These are phyloP conservation scores for Clarias gariepinus DNA, from an alignment of 2,113 vertebrate species.

Conservation along the genomic window DNA sequence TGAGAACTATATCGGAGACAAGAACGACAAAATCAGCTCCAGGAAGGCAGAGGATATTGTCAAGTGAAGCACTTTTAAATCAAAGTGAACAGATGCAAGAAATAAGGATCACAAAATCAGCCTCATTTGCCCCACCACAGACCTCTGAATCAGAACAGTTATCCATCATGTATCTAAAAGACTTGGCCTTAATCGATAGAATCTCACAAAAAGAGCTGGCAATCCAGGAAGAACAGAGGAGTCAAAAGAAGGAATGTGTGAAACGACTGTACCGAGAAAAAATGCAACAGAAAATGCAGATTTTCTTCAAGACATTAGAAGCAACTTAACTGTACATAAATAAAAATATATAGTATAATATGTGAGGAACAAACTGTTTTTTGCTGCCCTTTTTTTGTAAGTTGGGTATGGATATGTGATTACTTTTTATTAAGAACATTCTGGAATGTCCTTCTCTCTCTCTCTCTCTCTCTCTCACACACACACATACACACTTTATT, in stretches of 20 bases:
- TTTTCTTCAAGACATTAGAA: slow-evolving; percentile 65
- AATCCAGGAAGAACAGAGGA: slow-evolving; percentile 53
- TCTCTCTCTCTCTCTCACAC: no score
- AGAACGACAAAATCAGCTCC: slow-evolving; percentile 39
- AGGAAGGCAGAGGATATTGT: neutral
- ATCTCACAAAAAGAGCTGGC: slow-evolving; percentile 71
- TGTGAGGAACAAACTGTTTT: neutral
- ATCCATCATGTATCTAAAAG: slow-evolving; percentile 71
- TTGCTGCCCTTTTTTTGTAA: neutral
- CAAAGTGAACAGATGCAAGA: neutral
- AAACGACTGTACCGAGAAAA: slow-evolving; percentile 60
- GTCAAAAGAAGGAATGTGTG: slow-evolving; percentile 59
- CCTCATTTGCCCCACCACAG: neutral
- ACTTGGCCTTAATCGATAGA: slow-evolving; percentile 72
- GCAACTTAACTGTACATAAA: slow-evolving; percentile 25
- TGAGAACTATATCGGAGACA: slow-evolving; percentile 63
- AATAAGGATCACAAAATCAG: slow-evolving; percentile 56
- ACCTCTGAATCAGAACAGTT: slow-evolving; percentile 46
- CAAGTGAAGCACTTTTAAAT: slow-evolving; percentile 16
- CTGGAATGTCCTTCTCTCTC: neutral
- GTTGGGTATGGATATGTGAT: neutral
- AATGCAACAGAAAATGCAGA: slow-evolving; percentile 64
- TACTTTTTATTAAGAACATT: neutral
- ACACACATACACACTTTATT: neutral
- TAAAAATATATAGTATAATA: neutral